These are phyloP conservation scores for Anarsia innoxiella DNA, from an alignment of 2,888 invertebrate species.

Conservation along the genomic window DNA sequence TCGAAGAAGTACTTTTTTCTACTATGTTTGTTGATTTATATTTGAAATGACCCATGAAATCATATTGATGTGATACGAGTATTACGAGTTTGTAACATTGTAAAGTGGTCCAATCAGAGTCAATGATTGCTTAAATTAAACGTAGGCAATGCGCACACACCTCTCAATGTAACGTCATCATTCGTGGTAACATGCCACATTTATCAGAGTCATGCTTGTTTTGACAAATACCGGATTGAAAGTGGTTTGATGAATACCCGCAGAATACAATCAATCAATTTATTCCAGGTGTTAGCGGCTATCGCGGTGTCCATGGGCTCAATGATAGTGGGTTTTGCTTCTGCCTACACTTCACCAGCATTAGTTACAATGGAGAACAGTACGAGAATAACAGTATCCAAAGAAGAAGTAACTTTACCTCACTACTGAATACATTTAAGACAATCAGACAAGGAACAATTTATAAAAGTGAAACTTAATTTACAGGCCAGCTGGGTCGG, in stretches of 20 bases:
- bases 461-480: too few species aligned
- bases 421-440: constrained; percentile 1
- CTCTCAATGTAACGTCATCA: constrained; percentile 46
- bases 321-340: constrained; percentile 89
- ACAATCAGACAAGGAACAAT: not conserved
- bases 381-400: constrained; percentile 72
- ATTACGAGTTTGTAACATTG: too few species aligned
- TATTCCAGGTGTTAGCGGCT: constrained; percentile 88
- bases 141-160: constrained; percentile 40
- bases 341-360: constrained; percentile 94
- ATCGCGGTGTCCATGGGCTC: constrained; percentile 91
- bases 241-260: too few species aligned
- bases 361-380: constrained; percentile 81
- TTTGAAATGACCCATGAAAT: too few species aligned
- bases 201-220: too few species aligned
- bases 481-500: constrained; percentile 90
- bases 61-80: too few species aligned
- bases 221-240: too few species aligned
- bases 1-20: too few species aligned
- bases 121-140: constrained; percentile 63
- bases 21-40: too few species aligned
- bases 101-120: constrained; percentile 48
- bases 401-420: constrained; percentile 77
- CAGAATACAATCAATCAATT: too few species aligned
- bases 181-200: too few species aligned